These are phyloP conservation scores for Clarias laeviceps DNA, from an alignment of 2,797 vertebrate genomes.

Conservation along the genomic window DNA sequence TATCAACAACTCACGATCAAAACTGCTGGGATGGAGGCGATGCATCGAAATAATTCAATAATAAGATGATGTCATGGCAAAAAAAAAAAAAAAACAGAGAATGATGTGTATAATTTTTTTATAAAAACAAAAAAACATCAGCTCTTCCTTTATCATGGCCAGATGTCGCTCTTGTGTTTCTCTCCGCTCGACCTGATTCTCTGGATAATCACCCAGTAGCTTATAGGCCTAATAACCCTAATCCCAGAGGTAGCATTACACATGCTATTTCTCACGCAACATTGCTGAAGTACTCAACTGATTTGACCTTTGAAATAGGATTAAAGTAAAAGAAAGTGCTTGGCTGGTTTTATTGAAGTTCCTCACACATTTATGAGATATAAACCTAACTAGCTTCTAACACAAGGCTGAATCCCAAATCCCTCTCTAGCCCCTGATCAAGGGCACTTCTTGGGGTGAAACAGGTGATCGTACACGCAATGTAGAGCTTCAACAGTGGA, in stretches of 20 bases:
- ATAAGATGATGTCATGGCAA: too few species aligned
- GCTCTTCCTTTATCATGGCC: conserved; percentile 2
- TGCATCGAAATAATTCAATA: neutral
- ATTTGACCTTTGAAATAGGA: conserved; percentile 42
- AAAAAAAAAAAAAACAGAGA: neutral
- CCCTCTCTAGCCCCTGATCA: too few species aligned
- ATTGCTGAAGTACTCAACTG: conserved; percentile 48
- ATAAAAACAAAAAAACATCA: neutral
- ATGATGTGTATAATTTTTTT: too few species aligned
- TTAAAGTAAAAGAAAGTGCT: conserved; percentile 36
- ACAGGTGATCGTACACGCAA: too few species aligned
- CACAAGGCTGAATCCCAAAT: too few species aligned
- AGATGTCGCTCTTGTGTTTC: conserved; percentile 67
- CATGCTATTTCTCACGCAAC: conserved; percentile 53
- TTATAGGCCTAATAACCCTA: conserved; percentile 76
- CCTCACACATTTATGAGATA: neutral
- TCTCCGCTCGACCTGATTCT: conserved; percentile 66
- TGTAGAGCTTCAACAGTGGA: too few species aligned
- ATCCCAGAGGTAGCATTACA: conserved; percentile 71
- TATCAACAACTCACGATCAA: neutral
- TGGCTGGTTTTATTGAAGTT: neutral
- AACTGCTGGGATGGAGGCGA: too few species aligned
- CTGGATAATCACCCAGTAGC: conserved; percentile 70
- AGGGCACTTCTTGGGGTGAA: too few species aligned
- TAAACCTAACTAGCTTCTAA: too few species aligned